These are phyloP conservation scores for Formica aserva DNA, from an alignment of 2,888 invertebrate genomes.

Conservation along the genomic window DNA sequence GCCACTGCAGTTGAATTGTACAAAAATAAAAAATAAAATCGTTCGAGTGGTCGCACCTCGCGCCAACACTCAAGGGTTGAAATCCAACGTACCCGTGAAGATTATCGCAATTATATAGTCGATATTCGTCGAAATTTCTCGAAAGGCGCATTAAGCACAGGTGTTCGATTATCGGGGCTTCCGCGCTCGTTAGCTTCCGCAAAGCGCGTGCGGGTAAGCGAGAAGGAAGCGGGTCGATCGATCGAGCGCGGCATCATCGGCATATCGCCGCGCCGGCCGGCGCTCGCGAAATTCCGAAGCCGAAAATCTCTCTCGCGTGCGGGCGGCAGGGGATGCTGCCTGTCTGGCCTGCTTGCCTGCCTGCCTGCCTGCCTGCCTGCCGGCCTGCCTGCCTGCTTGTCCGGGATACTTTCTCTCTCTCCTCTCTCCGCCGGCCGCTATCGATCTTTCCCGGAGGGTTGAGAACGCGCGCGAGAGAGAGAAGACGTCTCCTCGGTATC, in stretches of 20 bases:
- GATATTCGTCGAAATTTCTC: conserved; percentile 21
- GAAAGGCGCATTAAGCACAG: conserved; percentile 21
- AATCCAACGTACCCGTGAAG: background rate
- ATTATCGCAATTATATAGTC: background rate
- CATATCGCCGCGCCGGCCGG: conserved; percentile 50
- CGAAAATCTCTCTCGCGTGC: conserved; percentile 68
- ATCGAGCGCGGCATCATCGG: conserved; percentile 41
- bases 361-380: background rate
- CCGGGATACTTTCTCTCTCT: conserved; percentile 70
- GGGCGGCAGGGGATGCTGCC: conserved; percentile 65
- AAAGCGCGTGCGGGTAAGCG: conserved; percentile 17
- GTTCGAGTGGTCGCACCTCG: background rate
- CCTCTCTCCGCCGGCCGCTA: conserved; percentile 76
- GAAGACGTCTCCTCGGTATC: conserved; percentile 53
- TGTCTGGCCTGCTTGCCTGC: background rate
- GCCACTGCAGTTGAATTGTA: background rate
- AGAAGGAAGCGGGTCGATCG: conserved; percentile 44
- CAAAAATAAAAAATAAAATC: background rate
- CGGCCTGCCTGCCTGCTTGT: conserved; percentile 48
- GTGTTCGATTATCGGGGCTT: conserved; percentile 24
- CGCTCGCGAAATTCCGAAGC: conserved; percentile 62
- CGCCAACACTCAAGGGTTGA: background rate
- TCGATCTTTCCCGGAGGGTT: conserved; percentile 80
- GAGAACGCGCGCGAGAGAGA: conserved; percentile 60
- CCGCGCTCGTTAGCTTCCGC: conserved; percentile 30